Evolutionary conservation across 2,888 invertebrate genomes (phyloP), one percentile per base, ranked within the genome.

Genomic region (Chalcosyrphus nemorum): DNA sequence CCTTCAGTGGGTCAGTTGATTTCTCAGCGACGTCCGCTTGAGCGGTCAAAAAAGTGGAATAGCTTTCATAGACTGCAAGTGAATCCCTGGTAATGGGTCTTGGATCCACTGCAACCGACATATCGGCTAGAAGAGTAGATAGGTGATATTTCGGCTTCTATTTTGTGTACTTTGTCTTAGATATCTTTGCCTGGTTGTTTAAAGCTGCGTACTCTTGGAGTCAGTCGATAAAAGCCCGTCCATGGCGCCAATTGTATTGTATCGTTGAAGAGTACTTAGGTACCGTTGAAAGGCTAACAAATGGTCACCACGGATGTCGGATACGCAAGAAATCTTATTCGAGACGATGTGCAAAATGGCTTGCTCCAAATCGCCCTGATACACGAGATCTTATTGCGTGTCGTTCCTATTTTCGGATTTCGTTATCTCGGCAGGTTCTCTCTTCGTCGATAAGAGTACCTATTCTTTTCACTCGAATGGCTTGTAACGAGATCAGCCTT

Each of bases 51-150:
- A n/a, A 95, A 96, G 89, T 99, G 99, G 90, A 98, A 99, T 87
- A 98, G 92, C 11, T 95, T 96, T 99, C 99, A 99, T 32, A 99
- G 92, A 0, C 98, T 96, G 92, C 99, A 99, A 0, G 98, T 96
- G 90, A 97, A 99, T 9, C 98, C 98, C 59, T 99, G 93, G 88
- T 93, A 94, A 1, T 87, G 87, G 0, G 94, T 91, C 71, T 93
- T 93, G 87, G 97, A 97, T 7, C 98, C 97, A 87, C 93, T 93
- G 89, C 99, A 99, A 1, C 95, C 95, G 35, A 96, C 91, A 94
- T 96, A 99, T n/a, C 92, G 91, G 19, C 89, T 88, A 0, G 92
- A 89, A 0, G 90, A 88, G 77, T 89, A 91, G 5, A 95, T 93
- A 13, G 94, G 93, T n/a, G 92, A 89, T 87, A 93, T 92, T 32